Base-by-base conservation (phyloP, 2,797 vertebrate species). In the Rhinella marina region DNA sequence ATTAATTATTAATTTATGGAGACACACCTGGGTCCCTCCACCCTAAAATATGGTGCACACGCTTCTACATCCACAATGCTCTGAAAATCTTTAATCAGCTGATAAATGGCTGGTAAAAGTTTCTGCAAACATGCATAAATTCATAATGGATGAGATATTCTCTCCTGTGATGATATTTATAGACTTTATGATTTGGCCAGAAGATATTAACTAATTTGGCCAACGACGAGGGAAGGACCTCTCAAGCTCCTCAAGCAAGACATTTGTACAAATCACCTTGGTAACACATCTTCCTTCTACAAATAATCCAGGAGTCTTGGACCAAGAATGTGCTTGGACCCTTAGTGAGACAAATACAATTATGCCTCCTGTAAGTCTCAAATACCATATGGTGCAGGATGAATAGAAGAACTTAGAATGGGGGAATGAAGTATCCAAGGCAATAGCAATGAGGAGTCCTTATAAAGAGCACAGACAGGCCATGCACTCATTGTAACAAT, bases 211-310 rank as follows among this genome's bases (percentile, higher is more conserved):
- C 61, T 83, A 68, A 78, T 84, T 68, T 82, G 27, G 27, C 27
- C 27, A 57, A 73, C 68, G 21, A 41, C 25, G 52, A 57, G 8
- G 50, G 68, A 68, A 68, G 52, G 27, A 56, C 59, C 70, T 62
- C 4, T 32, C n/a, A 76, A 64, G 57, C 78, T 88, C 68, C 32
- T 87, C 57, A 29, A 41, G 52, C 16, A 66, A 85, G 78, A 79
- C 90, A 91, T 85, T 91, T 82, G 27, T 86, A 68, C 86, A 68
- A 84, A 82, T 90, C 78, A 75, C 62, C 68, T 61, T 70, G 17
- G 61, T 52, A 92, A 90, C 59, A 23, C 52, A 21, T 87, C 50
- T 13, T 72, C 48, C 27, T 87, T 90, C 84, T 85, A 90, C 81
- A 81, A 81, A 79, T 76, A 62, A 48, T 87, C n/a, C 85, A 70